Evolutionary conservation across 2,888 invertebrate species (phyloP).

Genomic region (Trissoscelio sp.): DNA sequence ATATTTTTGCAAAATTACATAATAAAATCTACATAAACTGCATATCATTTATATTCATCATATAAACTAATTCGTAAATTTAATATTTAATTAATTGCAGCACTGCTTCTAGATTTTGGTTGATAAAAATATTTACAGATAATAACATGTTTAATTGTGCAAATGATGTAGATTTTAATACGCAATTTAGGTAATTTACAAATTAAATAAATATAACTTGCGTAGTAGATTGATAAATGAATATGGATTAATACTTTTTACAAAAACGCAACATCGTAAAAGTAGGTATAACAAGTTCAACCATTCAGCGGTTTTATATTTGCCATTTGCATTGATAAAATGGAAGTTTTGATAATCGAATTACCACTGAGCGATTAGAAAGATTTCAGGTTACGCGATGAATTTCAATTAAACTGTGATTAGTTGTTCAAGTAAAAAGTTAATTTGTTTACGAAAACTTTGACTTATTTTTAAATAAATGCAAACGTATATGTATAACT

Average conservation of each 20-base stretch:
- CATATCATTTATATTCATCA: too few relatives aligned
- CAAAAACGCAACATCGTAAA: slow-evolving; percentile 31
- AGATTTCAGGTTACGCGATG: slow-evolving; percentile 19
- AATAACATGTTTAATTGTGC: slow-evolving; percentile 12
- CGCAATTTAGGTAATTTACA: slow-evolving; percentile 1
- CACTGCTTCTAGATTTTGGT: too few relatives aligned
- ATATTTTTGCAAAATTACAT: too few relatives aligned
- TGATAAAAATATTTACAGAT: slow-evolving; percentile 30
- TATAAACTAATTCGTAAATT: too few relatives aligned
- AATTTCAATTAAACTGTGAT: not conserved
- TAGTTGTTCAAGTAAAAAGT: not conserved
- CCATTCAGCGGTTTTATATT: not conserved
- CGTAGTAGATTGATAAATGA: not conserved
- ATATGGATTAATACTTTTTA: slow-evolving; percentile 34
- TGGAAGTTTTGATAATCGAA: not conserved
- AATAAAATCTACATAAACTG: too few relatives aligned
- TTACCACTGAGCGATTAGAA: not conserved
- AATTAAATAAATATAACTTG: slow-evolving; percentile 14
- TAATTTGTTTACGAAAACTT: not conserved
- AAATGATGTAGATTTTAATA: slow-evolving; percentile 28
- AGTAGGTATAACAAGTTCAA: slow-evolving; percentile 25
- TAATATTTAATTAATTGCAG: too few relatives aligned
- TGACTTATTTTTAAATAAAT: not conserved
- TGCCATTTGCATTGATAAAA: not conserved
- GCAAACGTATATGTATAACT: too few relatives aligned